Evolutionary conservation across 1,140 invertebrate genomes (phyloP).

Genomic region (Subanguina moxae): DNA sequence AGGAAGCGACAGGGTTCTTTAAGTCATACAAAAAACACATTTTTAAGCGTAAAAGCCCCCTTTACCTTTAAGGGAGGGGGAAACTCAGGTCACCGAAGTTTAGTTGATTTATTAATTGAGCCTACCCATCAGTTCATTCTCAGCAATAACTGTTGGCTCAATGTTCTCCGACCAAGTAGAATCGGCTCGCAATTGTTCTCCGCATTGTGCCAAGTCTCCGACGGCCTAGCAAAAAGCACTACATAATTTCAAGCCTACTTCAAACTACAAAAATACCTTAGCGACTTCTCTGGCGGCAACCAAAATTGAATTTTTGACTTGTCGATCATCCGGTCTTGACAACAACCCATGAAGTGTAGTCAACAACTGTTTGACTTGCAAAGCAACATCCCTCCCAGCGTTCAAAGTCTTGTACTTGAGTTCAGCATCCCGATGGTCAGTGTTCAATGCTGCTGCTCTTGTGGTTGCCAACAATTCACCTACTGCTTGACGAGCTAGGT

Average conservation of each 20-base stretch:
- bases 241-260: background rate
- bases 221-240: constrained; percentile 32
- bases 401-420: constrained; percentile 72
- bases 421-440: constrained; percentile 73
- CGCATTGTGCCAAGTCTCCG: constrained; percentile 31
- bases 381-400: constrained; percentile 76
- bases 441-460: constrained; percentile 74
- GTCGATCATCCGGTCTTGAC: constrained; percentile 55
- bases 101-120: no score
- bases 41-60: no score
- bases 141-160: constrained; percentile 70
- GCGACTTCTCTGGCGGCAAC: constrained; percentile 43
- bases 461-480: constrained; percentile 81
- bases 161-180: constrained; percentile 21
- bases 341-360: constrained; percentile 73
- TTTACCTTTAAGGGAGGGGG: no score
- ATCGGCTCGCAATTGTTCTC: constrained; percentile 35
- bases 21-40: no score
- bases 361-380: constrained; percentile 74
- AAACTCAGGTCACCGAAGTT: no score
- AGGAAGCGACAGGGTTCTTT: no score
- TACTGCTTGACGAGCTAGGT: constrained; percentile 88
- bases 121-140: constrained; percentile 82
- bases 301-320: constrained; percentile 36
- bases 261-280: constrained; percentile 27